These are phyloP conservation scores for Myathropa florea DNA, from an alignment of 2,888 invertebrate species.

Conservation along the genomic window DNA sequence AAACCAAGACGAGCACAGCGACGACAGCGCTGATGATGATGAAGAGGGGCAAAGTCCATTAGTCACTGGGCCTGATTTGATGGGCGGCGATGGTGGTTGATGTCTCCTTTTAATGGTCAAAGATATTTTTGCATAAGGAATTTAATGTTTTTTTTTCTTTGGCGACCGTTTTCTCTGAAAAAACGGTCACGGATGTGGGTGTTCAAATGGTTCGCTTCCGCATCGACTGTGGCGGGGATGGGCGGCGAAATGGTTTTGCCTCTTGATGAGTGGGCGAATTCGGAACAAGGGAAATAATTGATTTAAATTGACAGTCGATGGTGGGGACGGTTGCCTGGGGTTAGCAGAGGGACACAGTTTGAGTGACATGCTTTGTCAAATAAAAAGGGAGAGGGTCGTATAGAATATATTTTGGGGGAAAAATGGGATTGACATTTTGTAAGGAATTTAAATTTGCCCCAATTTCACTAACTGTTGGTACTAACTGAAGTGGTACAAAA, in stretches of 20 bases:
- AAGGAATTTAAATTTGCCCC: not conserved
- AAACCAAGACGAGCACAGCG: not conserved
- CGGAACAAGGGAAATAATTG: not conserved
- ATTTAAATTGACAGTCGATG: not conserved
- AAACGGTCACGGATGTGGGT: not conserved
- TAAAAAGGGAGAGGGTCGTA: not conserved
- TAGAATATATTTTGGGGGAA: too few relatives aligned
- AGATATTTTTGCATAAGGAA: not conserved
- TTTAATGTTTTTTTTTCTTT: not conserved
- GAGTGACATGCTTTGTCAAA: not conserved
- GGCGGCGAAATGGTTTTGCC: not conserved
- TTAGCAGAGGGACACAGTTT: not conserved
- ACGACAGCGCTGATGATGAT: not conserved
- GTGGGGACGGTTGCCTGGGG: not conserved
- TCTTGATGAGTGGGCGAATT: not conserved
- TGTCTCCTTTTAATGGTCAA: not conserved
- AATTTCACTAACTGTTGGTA: not conserved
- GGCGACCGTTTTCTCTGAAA: not conserved
- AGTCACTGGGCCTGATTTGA: conserved; percentile 43
- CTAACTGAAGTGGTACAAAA: too few relatives aligned
- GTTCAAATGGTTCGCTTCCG: not conserved
- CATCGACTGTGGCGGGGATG: not conserved
- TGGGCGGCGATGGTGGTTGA: not conserved
- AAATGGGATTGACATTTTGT: not conserved
- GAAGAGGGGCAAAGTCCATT: conserved; percentile 46